These are phyloP conservation scores for Arion vulgaris DNA, from an alignment of 1,140 invertebrate species.

Conservation along the genomic window DNA sequence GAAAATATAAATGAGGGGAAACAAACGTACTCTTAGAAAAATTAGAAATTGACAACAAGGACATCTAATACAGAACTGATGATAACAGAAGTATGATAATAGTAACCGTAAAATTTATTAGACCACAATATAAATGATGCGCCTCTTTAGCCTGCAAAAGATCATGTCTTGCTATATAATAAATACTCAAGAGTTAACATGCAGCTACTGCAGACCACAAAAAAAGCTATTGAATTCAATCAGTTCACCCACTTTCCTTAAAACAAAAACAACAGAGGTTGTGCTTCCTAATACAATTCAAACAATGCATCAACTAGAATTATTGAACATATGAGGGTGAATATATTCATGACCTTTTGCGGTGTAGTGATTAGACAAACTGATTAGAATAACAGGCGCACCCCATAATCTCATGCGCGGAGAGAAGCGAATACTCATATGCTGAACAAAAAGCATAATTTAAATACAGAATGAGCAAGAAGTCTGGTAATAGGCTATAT, in stretches of 20 bases:
- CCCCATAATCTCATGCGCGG: conserved; percentile 29
- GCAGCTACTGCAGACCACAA: too few species aligned
- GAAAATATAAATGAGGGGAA: too few species aligned
- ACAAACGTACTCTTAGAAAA: too few species aligned
- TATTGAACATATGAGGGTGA: too few species aligned
- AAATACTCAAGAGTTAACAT: too few species aligned
- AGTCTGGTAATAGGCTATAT: too few species aligned
- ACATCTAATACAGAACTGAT: conserved; percentile 26
- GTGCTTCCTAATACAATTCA: too few species aligned
- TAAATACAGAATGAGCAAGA: not conserved
- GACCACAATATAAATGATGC: conserved; percentile 33
- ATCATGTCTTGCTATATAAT: conserved; percentile 2
- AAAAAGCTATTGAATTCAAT: too few species aligned
- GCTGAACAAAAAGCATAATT: conserved; percentile 19
- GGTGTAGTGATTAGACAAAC: not conserved
- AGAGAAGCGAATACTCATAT: conserved; percentile 28
- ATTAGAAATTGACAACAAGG: conserved; percentile 13
- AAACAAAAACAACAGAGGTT: too few species aligned
- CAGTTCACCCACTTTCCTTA: too few species aligned
- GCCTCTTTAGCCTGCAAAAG: conserved; percentile 21
- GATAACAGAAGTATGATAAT: conserved; percentile 1
- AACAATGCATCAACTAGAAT: too few species aligned
- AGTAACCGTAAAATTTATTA: not conserved
- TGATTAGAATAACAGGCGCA: conserved; percentile 13
- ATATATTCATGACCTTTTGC: conserved; percentile 39